Conservation (phyloP, 37 sponge, comb jelly and placozoan species). For the Hormiphora californensis region DNA sequence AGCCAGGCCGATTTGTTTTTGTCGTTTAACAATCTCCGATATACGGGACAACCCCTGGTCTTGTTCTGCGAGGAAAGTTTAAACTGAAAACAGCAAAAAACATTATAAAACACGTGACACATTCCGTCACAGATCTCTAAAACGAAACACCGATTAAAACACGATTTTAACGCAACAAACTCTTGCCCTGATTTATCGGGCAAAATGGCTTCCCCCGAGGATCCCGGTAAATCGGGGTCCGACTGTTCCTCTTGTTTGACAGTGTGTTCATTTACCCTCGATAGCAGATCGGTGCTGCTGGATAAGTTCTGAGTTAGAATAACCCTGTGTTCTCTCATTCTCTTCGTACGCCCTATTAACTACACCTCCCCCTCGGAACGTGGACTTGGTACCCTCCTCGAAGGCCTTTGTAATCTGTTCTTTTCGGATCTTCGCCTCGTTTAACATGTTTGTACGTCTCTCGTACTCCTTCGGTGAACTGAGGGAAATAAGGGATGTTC, state of each 20-base stretch:
- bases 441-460: conserved; percentile 33
- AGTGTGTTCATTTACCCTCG: conserved; percentile 28
- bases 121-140: too few species aligned
- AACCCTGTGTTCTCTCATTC: conserved; percentile 6
- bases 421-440: conserved; percentile 44
- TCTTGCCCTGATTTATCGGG: too few species aligned
- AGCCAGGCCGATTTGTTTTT: conserved; percentile 69
- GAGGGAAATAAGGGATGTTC: background rate
- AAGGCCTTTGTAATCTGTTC: conserved; percentile 26
- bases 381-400: too few species aligned
- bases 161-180: too few species aligned
- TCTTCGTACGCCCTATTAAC: conserved; percentile 27
- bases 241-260: too few species aligned
- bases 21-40: conserved; percentile 69
- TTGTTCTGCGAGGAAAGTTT: conserved; percentile 62
- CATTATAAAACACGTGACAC: too few species aligned
- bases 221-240: too few species aligned
- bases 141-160: too few species aligned
- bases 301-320: conserved; percentile 1
- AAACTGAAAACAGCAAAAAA: too few species aligned
- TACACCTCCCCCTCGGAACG: too few species aligned
- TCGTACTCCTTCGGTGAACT: conserved; percentile 37
- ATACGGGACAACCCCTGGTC: conserved; percentile 74
- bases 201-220: too few species aligned
- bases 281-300: conserved; percentile 12